Base-by-base conservation (phyloP, 1,140 invertebrate genomes). In the Lasioglossum albipes region DNA sequence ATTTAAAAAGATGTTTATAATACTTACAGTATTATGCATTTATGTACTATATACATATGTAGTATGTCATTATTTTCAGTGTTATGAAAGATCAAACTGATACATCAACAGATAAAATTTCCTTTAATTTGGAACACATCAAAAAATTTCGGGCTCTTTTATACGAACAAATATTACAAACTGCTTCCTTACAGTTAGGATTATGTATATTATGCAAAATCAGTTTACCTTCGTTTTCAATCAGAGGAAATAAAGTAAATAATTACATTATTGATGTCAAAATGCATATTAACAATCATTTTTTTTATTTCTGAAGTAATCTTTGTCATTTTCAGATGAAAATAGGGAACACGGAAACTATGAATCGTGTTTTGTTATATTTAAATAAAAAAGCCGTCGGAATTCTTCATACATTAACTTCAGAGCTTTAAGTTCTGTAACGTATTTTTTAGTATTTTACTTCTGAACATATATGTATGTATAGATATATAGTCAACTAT, bases 241-340 rank as follows among this genome's bases (percentile, higher is more conserved):
- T 91, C 45, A 88, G 83, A 68, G 86, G 75, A 16, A 91, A 89
- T 59, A 90, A 73, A 83, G 91, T 92, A 70, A 74, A 81, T 74
- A 64, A 68, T 41, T 18, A 31, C 16, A 31, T 64, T 57, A 12
- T 57, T 61, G 20, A 71, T 57, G 69, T 5, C 59, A 59, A n/a
- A n/a, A 20, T 59, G 65, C 66, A 49, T n/a, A 77, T 45, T 61
- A 20, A 13, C 12, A 42, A 18, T 12, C 52, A 52, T 27, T 65
- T 27, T 65, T 7, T 13, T 73, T 49, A 6, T 31, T 67, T 31
- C 3, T 54, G 65, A 42, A 16, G 64, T 68, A 20, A 64, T 70
- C 52, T 41, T 71, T 84, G 3, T 82, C 69, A 59, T 79, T 80
- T 90, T 77, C 73, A 92, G 91, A 91, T 92, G 78, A 92, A 92